phyloP scores from a whole-genome alignment of 2,888 invertebrate species.

The Tyria jacobaeae region DNA sequence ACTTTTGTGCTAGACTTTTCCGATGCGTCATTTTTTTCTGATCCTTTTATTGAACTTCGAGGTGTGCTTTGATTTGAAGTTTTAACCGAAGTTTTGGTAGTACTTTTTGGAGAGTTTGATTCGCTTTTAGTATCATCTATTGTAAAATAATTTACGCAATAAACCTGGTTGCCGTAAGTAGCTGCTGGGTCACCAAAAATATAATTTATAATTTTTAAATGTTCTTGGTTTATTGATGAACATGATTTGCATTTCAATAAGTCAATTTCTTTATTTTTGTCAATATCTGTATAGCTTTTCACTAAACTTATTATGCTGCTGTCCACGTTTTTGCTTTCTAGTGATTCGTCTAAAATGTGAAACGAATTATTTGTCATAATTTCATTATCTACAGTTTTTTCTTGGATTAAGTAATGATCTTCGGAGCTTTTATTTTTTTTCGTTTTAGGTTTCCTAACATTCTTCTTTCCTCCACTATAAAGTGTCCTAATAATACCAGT shows the following conservation, averaged over 20 bases:
- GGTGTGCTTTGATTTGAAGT: constrained; percentile 38
- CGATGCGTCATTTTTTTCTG: constrained; percentile 31
- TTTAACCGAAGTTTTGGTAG: constrained; percentile 29
- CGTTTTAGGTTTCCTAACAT: constrained; percentile 8
- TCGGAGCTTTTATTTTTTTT: constrained; percentile 16
- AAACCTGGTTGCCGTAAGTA: constrained; percentile 61
- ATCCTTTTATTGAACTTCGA: constrained; percentile 7
- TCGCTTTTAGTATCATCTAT: constrained; percentile 57
- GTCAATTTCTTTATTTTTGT: constrained; percentile 38
- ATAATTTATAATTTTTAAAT: constrained; percentile 63
- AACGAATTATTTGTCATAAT: background rate
- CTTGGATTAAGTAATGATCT: background rate
- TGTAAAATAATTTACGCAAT: constrained; percentile 73
- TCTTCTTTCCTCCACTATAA: constrained; percentile 49
- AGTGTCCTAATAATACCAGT: constrained; percentile 59
- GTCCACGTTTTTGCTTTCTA: background rate
- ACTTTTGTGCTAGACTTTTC: constrained; percentile 42
- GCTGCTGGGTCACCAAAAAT: constrained; percentile 63
- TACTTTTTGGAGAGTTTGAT: constrained; percentile 1
- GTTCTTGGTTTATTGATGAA: constrained; percentile 51
- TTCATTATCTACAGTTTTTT: background rate
- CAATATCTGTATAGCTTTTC: constrained; percentile 56
- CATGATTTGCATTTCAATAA: constrained; percentile 60
- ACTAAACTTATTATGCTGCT: constrained; percentile 32
- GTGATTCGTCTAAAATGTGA: background rate